These are phyloP conservation scores for Tenualosa ilisha DNA, from an alignment of 2,797 vertebrate genomes.

Conservation along the genomic window DNA sequence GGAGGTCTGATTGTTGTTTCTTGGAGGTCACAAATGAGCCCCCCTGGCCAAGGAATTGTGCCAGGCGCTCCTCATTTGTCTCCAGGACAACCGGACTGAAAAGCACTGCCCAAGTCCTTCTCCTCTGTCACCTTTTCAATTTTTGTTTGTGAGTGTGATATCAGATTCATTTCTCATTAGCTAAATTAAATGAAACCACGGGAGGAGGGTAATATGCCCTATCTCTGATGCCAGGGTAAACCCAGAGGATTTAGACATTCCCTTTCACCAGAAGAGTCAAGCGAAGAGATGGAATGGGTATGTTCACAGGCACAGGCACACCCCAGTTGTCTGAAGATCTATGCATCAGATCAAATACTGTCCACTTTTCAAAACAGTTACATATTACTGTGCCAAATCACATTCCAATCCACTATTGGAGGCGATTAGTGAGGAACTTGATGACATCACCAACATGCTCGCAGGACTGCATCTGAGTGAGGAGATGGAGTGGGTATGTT, in stretches of 20 bases:
- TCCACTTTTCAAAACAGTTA: not conserved
- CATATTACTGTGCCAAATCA: not conserved
- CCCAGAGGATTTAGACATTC: not conserved
- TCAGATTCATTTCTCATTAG: not conserved
- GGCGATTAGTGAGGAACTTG: not conserved
- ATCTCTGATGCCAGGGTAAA: not conserved
- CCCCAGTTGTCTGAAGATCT: too few relatives aligned
- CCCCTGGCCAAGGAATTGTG: not conserved
- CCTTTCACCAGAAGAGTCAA: not conserved
- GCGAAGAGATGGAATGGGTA: not conserved
- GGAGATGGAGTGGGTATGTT: not conserved
- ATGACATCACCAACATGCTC: not conserved
- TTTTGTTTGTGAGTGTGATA: not conserved
- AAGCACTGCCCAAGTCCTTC: not conserved
- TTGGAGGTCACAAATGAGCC: not conserved
- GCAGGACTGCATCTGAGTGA: constrained; percentile 2
- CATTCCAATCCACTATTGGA: not conserved
- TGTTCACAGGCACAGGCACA: not conserved
- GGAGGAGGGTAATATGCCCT: constrained; percentile 6
- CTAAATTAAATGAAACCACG: not conserved
- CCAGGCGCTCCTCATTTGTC: not conserved
- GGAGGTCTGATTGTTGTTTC: not conserved
- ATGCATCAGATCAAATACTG: not conserved
- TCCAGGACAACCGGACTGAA: constrained; percentile 1
- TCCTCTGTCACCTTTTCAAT: not conserved